Conservation (phyloP, 2,797 vertebrate genomes). For the Alauda arvensis region DNA sequence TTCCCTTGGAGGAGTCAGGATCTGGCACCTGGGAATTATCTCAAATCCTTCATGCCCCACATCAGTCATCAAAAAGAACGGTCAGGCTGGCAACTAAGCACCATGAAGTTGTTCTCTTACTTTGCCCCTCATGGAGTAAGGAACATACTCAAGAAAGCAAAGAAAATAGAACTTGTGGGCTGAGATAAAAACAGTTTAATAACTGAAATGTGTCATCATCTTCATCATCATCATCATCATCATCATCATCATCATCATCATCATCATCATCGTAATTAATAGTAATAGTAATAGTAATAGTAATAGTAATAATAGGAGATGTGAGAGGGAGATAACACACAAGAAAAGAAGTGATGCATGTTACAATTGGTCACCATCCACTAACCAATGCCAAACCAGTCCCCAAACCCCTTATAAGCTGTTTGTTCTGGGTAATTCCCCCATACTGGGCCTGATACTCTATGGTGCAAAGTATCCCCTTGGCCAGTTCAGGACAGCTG, state of each 20-base stretch:
- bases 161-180: not conserved
- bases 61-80: not conserved
- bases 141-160: not conserved
- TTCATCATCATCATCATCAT: no score
- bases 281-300: not conserved
- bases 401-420: not conserved
- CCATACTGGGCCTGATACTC: not conserved
- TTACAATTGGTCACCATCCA: not conserved
- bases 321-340: not conserved
- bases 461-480: not conserved
- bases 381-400: not conserved
- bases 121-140: not conserved
- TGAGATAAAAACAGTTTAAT: not conserved
- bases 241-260: no score
- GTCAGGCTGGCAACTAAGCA: not conserved
- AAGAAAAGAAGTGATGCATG: not conserved
- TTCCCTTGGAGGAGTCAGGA: not conserved
- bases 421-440: not conserved
- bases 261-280: no score
- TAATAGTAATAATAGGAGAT: not conserved
- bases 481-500: not conserved
- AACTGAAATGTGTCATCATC: not conserved
- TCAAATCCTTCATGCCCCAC: not conserved
- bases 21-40: not conserved
- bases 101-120: not conserved